Base-by-base conservation (phyloP, 1,140 invertebrate species). In the Drosophila neocordata region DNA sequence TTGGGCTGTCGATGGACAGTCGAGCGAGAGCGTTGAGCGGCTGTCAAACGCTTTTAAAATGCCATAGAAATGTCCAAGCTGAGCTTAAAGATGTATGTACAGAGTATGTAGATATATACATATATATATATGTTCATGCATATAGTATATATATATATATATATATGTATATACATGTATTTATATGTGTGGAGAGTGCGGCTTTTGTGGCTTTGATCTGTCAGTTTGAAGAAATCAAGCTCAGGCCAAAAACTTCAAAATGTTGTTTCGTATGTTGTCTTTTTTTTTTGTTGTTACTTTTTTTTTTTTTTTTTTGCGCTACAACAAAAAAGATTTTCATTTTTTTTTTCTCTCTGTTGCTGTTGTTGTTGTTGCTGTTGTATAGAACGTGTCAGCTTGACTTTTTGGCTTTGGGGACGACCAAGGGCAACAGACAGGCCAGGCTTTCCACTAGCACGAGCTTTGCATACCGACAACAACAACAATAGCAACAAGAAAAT, bases 11-110 rank as follows among this genome's bases (percentile, higher is more conserved):
- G 63, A 72, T 65, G 63, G 68, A 74, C 61, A 73, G 69, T 20
- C 15, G 15, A 48, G 57, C 65, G 57, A 63, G 73, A 76, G 77
- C 78, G 73, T 78, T 77, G 70, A 79, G 76, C 84, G 87, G 76
- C 83, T 90, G 87, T 87, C 87, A 90, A 90, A 90, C 87, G 87
- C 87, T 90, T 90, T 90, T 90, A 90, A 90, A 79, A 82, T 71
- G 81, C 79, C 83, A 88, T 66, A 69, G 75, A 83, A 85, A 82
- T 79, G 83, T 87, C 75, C 75, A 63, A 72, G 55, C 44, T n/a
- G 59, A 37, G 34, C 61, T 73, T 59, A 58, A 59, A 69, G 44
- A 56, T 74, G 65, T 77, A 65, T 70, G 60, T 66, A 74, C 71
- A 65, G 51, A 68, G 70, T 51, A 59, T 4, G 51, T n/a, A 70